Evolutionary conservation across 2,888 invertebrate genomes (phyloP), one percentile per base, ranked within the genome.

Genomic region (Antheraea assamensis): DNA sequence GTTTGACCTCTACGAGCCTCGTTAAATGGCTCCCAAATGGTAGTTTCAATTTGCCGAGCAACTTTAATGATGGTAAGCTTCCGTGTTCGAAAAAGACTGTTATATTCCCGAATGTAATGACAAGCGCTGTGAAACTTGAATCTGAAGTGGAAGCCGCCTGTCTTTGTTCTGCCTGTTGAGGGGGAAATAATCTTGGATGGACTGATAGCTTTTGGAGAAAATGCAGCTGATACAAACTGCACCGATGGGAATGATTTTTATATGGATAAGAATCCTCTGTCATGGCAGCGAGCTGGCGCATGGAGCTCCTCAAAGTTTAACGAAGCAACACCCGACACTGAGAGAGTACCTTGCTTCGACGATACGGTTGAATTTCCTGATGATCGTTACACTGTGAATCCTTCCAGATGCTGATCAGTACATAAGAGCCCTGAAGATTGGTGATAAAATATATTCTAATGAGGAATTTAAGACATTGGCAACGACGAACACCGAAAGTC

Each of bases 311-410:
- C 87, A 1, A 87, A 81, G 70, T 91, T 92, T 71, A 95, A 91
- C 75, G 87, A 90, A 75, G 95, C 95, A 1, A 91, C 95, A 8
- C 95, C 95, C 0, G 93, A 95, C 78, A 84, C 90, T 0, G 95
- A 95, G 75, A 88, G 92, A 77, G 78, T 95, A 2, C 95, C 95
- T 0, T 95, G 95, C 76, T 87, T 81, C 30, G 88, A 93, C 70
- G 95, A 95, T 75, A 79, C 84, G 10, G 95, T 94, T 0, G 82
- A 87, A 42, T 93, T 95, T 75, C 91, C 94, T 0, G 81, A 87
- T 55, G 78, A 85, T 0, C 85, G 84, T 71, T 91, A 89, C 30
- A 85, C 87, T 0, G 78, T 93, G n/a, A 3, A 71, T 72, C 0
- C 79, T 93, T 42, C 94, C 94, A 35, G 81, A 87, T 49, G 27